These are phyloP conservation scores for Protophormia terraenovae DNA, from an alignment of 2,888 invertebrate species.

Conservation along the genomic window DNA sequence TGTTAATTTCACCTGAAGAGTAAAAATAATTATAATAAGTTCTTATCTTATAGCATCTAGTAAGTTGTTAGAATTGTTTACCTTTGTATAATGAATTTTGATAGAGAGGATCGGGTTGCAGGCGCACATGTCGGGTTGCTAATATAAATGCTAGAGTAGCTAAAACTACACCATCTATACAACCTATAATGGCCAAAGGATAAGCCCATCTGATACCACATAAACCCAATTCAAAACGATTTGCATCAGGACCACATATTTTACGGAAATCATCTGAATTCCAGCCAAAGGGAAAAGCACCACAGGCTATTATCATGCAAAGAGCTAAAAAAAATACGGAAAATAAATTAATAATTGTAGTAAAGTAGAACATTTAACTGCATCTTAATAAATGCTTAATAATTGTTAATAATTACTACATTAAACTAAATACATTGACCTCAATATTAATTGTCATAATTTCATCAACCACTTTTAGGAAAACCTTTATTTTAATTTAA, in stretches of 20 bases:
- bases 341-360: not conserved
- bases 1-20: constrained; percentile 91
- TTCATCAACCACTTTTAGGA: not conserved
- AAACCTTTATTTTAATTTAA: constrained; percentile 5
- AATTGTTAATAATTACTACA: not conserved
- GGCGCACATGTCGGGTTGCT: constrained; percentile 92
- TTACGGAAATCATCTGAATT: constrained; percentile 90
- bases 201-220: constrained; percentile 97
- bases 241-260: constrained; percentile 92
- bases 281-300: constrained; percentile 96
- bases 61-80: constrained; percentile 70
- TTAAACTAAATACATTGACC: constrained; percentile 7
- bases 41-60: not conserved
- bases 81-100: constrained; percentile 88
- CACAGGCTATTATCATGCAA: constrained; percentile 93
- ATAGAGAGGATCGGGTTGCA: constrained; percentile 90
- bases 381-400: not conserved
- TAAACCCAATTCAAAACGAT: constrained; percentile 89
- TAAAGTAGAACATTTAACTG: not conserved
- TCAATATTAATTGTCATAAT: not conserved
- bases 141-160: constrained; percentile 96
- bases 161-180: constrained; percentile 76
- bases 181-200: constrained; percentile 92
- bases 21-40: not conserved
- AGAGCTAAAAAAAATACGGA: constrained; percentile 84